Conservation (phyloP, 2,797 vertebrate species). For the Odontamblyopus rebecca region DNA sequence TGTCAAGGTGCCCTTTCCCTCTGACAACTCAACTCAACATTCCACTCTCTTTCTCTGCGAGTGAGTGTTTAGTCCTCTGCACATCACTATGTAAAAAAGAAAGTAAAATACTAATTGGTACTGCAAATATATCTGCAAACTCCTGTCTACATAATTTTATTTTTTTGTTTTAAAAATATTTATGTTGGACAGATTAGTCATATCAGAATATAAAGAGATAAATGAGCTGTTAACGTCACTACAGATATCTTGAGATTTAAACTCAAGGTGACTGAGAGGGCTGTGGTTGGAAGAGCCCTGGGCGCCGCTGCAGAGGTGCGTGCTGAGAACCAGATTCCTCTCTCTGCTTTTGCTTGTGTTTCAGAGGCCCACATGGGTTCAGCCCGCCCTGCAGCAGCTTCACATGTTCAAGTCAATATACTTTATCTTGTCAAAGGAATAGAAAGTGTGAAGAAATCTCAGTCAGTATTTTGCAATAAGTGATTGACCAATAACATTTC, state of each 20-base stretch:
- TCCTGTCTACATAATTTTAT: not conserved
- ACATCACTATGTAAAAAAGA: constrained; percentile 2
- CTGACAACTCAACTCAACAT: constrained; percentile 66
- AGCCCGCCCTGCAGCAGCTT: constrained; percentile 8
- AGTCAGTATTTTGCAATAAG: constrained; percentile 3
- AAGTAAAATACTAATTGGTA: not conserved
- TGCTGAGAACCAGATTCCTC: constrained; percentile 48
- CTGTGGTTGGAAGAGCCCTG: not conserved
- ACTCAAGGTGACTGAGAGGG: constrained; percentile 35
- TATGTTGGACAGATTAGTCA: constrained; percentile 11
- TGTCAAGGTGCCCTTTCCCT: constrained; percentile 69
- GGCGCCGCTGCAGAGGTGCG: constrained; percentile 26
- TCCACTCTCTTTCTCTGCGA: constrained; percentile 46
- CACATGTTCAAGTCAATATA: constrained; percentile 35
- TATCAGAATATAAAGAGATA: constrained; percentile 29
- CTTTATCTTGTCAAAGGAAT: constrained; percentile 29
- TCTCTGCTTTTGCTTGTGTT: constrained; percentile 46
- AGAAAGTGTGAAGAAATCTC: constrained; percentile 23
- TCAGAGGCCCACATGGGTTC: constrained; percentile 44
- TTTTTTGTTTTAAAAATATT: not conserved
- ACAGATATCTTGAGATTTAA: constrained; percentile 17
- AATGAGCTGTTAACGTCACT: constrained; percentile 17
- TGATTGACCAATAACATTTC: not conserved
- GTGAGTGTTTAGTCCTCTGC: constrained; percentile 31
- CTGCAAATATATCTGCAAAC: not conserved